Base-by-base conservation (phyloP, 2,797 vertebrate genomes). In the Schizothorax lantsangensis region DNA sequence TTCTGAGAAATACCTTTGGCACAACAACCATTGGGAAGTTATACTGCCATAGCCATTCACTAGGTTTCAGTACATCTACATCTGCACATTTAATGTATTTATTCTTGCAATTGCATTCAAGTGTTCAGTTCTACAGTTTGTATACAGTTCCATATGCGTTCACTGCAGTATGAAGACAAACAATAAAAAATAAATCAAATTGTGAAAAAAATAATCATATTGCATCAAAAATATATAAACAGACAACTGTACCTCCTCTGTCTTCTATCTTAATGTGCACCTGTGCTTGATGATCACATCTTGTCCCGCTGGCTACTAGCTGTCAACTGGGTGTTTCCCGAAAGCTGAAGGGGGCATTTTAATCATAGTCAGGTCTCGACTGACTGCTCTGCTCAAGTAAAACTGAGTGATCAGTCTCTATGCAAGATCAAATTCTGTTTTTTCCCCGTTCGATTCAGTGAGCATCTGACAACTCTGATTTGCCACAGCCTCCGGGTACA, bases 401-500 rank as follows among this genome's bases (percentile, higher is more conserved):
- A 77, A 38, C 73, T 43, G 49, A 86, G 69, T 81, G 86, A 80
- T 87, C 83, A 85, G 85, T 33, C 75, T 66, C 83, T 86, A 85
- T 80, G 74, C 49, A 71, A 85, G 84, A 88, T 83, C 84, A 86
- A 81, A 84, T 80, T 79, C 72, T 6, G 75, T 86, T 84, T 86
- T 74, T 72, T 17, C 87, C 83, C 86, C 78, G 85, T 91, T 88
- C 90, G 90, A 91, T 91, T 93, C 92, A 89, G 78, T 93, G 85
- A 93, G 89, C 88, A 88, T 91, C 87, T 91, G 84, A 89, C 89
- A 91, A 84, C 82, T 87, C 90, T 87, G 89, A 89, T 91, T 90
- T 84, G 87, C 85, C 90, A 88, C 73, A 88, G 83, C 88, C 88
- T 81, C 91, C 90, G 92, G 92, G 90, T 88, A 88, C 85, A 89